phyloP scores from a whole-genome alignment of 2,113 vertebrate genomes.

The Xerus inauris region DNA sequence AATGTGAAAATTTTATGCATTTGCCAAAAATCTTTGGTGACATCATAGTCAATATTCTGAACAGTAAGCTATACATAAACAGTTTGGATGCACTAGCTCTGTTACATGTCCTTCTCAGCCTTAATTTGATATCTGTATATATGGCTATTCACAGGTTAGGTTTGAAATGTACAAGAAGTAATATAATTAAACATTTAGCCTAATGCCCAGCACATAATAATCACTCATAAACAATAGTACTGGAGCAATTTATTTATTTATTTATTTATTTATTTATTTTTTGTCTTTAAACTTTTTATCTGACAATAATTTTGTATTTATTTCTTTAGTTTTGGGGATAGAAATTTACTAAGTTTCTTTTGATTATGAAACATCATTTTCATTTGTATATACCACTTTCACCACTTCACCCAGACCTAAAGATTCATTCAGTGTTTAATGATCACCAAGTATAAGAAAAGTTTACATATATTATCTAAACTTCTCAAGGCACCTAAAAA shows the following conservation, averaged over 20 bases:
- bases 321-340: background rate
- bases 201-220: background rate
- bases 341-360: background rate
- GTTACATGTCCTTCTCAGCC: background rate
- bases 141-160: background rate
- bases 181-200: background rate
- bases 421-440: background rate
- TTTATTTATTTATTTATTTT: background rate
- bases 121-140: background rate
- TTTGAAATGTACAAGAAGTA: background rate
- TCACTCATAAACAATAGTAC: background rate
- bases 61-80: background rate
- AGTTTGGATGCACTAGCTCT: background rate
- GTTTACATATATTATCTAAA: background rate
- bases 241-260: background rate
- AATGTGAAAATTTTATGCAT: background rate
- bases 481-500: background rate
- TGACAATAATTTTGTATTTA: background rate
- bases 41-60: background rate
- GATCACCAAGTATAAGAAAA: background rate
- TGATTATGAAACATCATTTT: background rate
- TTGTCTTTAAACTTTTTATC: background rate
- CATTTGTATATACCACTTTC: background rate
- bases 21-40: background rate
- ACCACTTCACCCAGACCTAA: background rate